A percentile compares a stretch with the other conserved stretches of the same genome.
These are phyloP conservation scores for Drosophila antonietae DNA, from an alignment of 2,888 invertebrate species.

Conservation along the genomic window DNA sequence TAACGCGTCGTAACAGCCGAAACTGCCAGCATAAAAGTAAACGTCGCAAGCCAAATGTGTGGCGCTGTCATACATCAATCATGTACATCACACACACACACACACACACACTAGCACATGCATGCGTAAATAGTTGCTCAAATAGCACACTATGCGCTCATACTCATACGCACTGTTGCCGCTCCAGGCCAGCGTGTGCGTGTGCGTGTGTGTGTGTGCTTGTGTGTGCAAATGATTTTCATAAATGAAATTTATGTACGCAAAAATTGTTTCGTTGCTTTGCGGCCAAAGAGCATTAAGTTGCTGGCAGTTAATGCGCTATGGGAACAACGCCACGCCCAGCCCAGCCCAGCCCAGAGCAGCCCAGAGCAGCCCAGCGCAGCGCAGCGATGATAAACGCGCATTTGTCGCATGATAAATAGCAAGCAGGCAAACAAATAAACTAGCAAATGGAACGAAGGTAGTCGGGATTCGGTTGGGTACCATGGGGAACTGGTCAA, in stretches of 20 bases:
- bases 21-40: slow-evolving; percentile 69
- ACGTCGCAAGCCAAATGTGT: slow-evolving; percentile 35
- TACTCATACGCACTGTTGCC: slow-evolving; percentile 65
- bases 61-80: slow-evolving; percentile 63
- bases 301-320: slow-evolving; percentile 52
- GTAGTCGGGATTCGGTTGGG: slow-evolving; percentile 3
- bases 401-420: slow-evolving; percentile 79
- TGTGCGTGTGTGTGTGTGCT: slow-evolving; percentile 43
- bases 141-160: slow-evolving; percentile 14
- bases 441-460: slow-evolving; percentile 41
- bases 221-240: slow-evolving; percentile 71
- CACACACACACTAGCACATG: slow-evolving; percentile 7
- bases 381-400: slow-evolving; percentile 68
- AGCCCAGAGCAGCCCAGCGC: slow-evolving; percentile 1
- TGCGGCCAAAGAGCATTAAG: slow-evolving; percentile 60
- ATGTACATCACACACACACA: slow-evolving; percentile 36
- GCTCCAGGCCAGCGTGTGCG: slow-evolving; percentile 4
- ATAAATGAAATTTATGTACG: slow-evolving; percentile 73
- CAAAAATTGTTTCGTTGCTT: slow-evolving; percentile 64
- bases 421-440: slow-evolving; percentile 61
- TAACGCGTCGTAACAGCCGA: slow-evolving; percentile 22
- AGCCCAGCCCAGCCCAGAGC: slow-evolving; percentile 34
- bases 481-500: slow-evolving; percentile 30
- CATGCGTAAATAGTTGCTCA: slow-evolving; percentile 46
- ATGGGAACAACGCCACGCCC: slow-evolving; percentile 53